Evolutionary conservation across 2,797 vertebrate genomes (phyloP).

Genomic region (Aviceda cuculoides): DNA sequence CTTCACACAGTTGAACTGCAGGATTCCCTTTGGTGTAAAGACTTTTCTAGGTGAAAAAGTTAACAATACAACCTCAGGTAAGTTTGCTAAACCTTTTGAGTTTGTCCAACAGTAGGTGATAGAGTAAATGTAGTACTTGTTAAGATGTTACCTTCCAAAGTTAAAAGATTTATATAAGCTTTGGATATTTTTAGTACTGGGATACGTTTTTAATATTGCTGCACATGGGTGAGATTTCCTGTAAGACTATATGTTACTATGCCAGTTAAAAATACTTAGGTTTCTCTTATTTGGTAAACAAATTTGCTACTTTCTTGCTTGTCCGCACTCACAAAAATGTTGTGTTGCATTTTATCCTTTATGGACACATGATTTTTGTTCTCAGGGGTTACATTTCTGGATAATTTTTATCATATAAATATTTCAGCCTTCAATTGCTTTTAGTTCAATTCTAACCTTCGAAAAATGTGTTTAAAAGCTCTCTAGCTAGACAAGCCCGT

Average conservation of each 20-base stretch:
- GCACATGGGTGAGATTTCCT: conserved; percentile 1
- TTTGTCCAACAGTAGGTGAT: not conserved
- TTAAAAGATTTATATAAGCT: conserved; percentile 13
- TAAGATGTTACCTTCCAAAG: not conserved
- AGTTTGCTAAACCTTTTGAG: not conserved
- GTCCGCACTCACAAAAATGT: not conserved
- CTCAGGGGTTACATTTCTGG: not conserved
- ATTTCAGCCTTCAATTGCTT: not conserved
- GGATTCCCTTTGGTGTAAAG: not conserved
- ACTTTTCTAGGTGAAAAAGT: not conserved
- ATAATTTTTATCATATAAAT: not conserved
- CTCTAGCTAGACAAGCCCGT: not conserved
- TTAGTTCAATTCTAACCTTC: not conserved
- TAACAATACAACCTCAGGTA: not conserved
- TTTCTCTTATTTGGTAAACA: not conserved
- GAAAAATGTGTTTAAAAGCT: not conserved
- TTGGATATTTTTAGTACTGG: not conserved
- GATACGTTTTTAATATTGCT: conserved; percentile 19
- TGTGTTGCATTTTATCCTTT: not conserved
- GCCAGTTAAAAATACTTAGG: not conserved
- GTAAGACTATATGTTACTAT: not conserved
- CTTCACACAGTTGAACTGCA: not conserved
- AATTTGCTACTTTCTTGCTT: not conserved
- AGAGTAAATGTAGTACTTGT: not conserved
- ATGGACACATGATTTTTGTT: not conserved